These are phyloP conservation scores for Lampris megalopsis DNA, from an alignment of 2,113 vertebrate genomes.

Conservation along the genomic window DNA sequence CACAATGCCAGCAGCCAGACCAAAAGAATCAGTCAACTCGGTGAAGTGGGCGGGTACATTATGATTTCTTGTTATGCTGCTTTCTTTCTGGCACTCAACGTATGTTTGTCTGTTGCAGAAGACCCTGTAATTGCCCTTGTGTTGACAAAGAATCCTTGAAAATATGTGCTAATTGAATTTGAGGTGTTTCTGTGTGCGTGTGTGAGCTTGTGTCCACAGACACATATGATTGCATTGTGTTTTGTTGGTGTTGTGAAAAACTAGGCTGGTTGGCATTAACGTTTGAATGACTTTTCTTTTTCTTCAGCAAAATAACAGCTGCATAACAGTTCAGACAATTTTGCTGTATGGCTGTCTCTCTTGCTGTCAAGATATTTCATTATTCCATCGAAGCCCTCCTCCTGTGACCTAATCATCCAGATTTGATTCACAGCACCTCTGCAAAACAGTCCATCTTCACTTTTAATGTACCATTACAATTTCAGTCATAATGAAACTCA, in stretches of 20 bases:
- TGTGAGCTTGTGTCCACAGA: neutral
- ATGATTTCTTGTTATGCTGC: too few relatives aligned
- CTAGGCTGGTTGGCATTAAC: neutral
- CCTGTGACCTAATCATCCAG: slow-evolving; percentile 28
- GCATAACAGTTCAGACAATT: neutral
- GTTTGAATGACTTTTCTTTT: neutral
- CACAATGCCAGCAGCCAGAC: too few relatives aligned
- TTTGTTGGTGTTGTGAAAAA: neutral
- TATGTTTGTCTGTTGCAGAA: too few relatives aligned
- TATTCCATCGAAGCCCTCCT: slow-evolving; percentile 21
- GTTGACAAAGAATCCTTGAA: too few relatives aligned
- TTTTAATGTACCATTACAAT: slow-evolving; percentile 5
- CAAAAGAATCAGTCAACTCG: too few relatives aligned
- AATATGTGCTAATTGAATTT: too few relatives aligned
- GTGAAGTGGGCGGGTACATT: too few relatives aligned
- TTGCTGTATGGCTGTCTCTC: neutral
- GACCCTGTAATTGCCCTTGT: too few relatives aligned
- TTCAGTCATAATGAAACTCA: too few relatives aligned
- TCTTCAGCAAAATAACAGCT: too few relatives aligned
- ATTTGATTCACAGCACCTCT: slow-evolving; percentile 10
- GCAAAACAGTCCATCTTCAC: slow-evolving; percentile 19
- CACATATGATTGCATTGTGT: too few relatives aligned
- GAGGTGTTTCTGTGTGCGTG: neutral
- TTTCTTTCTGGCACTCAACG: too few relatives aligned
- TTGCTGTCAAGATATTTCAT: neutral